Conservation (phyloP, 2,888 invertebrate genomes). For the Cosmorhoe ocellata region DNA sequence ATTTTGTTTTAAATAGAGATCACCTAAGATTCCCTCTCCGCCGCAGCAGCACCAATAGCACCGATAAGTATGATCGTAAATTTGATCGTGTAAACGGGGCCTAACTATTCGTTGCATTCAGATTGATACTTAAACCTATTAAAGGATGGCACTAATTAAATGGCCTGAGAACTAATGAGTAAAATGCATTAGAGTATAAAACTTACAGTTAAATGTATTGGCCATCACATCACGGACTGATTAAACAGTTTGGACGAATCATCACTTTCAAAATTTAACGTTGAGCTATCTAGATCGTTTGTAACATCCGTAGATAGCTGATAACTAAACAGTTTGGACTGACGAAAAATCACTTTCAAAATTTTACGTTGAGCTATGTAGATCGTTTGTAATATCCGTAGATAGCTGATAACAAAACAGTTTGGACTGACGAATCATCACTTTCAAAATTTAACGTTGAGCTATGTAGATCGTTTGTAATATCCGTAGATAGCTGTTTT, state of each 20-base stretch:
- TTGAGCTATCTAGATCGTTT: too few species aligned
- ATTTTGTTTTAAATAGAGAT: constrained; percentile 73
- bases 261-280: background rate
- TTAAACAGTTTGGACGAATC: background rate
- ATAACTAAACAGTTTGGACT: too few species aligned
- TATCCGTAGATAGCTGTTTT: constrained; percentile 24
- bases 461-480: too few species aligned
- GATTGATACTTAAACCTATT: constrained; percentile 73
- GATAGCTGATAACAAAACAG: too few species aligned
- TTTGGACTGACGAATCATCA: background rate
- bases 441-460: background rate
- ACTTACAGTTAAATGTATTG: constrained; percentile 57
- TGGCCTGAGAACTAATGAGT: constrained; percentile 82
- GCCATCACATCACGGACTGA: constrained; percentile 4
- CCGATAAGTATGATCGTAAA: constrained; percentile 47
- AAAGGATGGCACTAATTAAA: constrained; percentile 81
- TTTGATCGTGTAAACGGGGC: constrained; percentile 40
- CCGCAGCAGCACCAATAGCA: constrained; percentile 73
- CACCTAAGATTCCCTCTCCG: constrained; percentile 66
- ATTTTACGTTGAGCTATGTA: too few species aligned
- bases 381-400: too few species aligned
- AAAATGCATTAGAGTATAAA: constrained; percentile 79
- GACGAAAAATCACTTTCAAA: background rate
- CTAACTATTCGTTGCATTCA: constrained; percentile 57
- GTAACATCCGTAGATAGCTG: too few species aligned